phyloP scores from a whole-genome alignment of 2,888 invertebrate species.

The Watsonalla binaria region DNA sequence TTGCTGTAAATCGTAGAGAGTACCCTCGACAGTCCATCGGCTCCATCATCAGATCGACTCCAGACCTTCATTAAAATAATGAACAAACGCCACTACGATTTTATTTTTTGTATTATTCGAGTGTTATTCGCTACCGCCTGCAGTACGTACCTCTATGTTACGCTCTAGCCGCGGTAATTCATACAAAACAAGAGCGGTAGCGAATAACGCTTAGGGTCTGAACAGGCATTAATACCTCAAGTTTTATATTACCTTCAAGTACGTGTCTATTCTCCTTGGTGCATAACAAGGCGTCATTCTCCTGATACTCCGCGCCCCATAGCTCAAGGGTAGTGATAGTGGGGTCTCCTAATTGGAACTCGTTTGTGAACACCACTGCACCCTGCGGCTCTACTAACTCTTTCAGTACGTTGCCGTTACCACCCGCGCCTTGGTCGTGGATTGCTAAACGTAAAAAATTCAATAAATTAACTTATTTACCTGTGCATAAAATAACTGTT shows the following conservation, averaged over 20 bases:
- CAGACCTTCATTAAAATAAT: too few species aligned
- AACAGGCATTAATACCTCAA: not conserved
- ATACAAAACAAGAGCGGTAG: too few species aligned
- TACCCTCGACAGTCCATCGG: too few species aligned
- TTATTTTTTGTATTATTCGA: too few species aligned
- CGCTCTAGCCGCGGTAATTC: too few species aligned
- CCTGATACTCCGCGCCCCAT: constrained; percentile 99
- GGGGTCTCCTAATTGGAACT: constrained; percentile 95
- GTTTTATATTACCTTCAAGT: constrained; percentile 69
- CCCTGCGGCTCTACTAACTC: constrained; percentile 97
- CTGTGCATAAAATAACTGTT: too few species aligned
- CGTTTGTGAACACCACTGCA: constrained; percentile 91
- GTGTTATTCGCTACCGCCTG: too few species aligned
- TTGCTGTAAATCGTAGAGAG: too few species aligned
- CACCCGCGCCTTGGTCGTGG: constrained; percentile 99
- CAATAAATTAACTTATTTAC: not conserved
- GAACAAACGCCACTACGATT: too few species aligned
- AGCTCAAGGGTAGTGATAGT: constrained; percentile 95
- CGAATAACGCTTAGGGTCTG: too few species aligned
- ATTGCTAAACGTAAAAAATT: constrained; percentile 80
- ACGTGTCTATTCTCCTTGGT: constrained; percentile 80
- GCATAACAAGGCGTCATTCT: constrained; percentile 94
- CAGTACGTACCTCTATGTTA: too few species aligned
- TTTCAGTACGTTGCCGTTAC: constrained; percentile 97
- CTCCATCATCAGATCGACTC: too few species aligned